phyloP scores from a whole-genome alignment of 2,113 vertebrate species.

The Larimichthys crocea region DNA sequence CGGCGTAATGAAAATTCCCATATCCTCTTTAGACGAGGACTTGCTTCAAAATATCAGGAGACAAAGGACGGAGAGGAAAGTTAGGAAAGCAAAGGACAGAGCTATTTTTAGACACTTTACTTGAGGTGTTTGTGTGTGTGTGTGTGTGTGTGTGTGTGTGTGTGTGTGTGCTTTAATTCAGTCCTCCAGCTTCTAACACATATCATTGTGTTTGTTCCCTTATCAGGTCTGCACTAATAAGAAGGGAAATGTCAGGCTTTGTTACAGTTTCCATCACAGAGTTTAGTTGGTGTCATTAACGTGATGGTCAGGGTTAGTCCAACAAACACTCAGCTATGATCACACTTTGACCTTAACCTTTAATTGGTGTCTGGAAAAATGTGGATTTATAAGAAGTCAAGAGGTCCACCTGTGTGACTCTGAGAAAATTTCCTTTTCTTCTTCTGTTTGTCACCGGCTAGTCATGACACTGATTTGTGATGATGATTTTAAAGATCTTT shows the following conservation, averaged over 20 bases:
- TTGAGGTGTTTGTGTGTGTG: slow-evolving; percentile 1
- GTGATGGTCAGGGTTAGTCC: too few relatives aligned
- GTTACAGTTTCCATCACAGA: neutral
- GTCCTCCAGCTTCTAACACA: neutral
- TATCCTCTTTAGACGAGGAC: slow-evolving; percentile 9
- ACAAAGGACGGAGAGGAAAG: slow-evolving; percentile 30
- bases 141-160: slow-evolving; percentile 9
- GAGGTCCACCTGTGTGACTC: too few relatives aligned
- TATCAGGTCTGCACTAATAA: slow-evolving; percentile 43
- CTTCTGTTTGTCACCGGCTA: too few relatives aligned
- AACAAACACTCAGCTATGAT: slow-evolving; percentile 1
- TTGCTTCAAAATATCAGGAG: slow-evolving; percentile 70
- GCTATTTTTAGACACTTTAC: slow-evolving; percentile 36
- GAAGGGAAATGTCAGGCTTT: slow-evolving; percentile 45
- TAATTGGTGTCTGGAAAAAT: too few relatives aligned
- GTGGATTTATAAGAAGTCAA: neutral
- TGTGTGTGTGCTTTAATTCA: neutral
- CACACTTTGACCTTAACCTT: neutral
- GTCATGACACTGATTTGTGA: too few relatives aligned
- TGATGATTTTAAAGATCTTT: too few relatives aligned
- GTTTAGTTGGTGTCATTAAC: neutral
- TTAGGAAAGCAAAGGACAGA: slow-evolving; percentile 47
- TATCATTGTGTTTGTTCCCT: neutral
- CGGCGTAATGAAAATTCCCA: slow-evolving; percentile 69
- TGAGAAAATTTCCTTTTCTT: too few relatives aligned